A percentile compares a stretch with the other conserved stretches of the same genome.
Conservation (phyloP, 1,140 invertebrate genomes). For the Steinernema khuongi region DNA sequence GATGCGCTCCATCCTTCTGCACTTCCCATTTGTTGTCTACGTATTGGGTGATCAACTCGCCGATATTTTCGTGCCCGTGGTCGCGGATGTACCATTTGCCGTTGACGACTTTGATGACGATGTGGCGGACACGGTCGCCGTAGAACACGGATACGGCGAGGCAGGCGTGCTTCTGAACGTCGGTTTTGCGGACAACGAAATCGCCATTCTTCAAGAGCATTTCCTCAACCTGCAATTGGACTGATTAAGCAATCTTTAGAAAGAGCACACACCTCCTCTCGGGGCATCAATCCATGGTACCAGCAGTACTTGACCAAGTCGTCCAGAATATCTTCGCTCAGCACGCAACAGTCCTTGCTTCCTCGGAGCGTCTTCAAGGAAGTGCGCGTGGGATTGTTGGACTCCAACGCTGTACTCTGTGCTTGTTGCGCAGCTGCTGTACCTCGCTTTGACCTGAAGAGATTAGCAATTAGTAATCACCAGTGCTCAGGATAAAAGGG, state of each 20-base stretch:
- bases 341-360: background rate
- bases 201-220: slow-evolving; percentile 81
- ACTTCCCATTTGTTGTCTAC: slow-evolving; percentile 25
- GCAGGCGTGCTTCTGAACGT: slow-evolving; percentile 82
- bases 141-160: slow-evolving; percentile 34
- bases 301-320: slow-evolving; percentile 62
- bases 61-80: background rate
- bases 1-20: slow-evolving; percentile 29
- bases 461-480: no score
- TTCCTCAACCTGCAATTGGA: slow-evolving; percentile 66
- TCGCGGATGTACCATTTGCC: background rate
- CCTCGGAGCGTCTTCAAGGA: background rate
- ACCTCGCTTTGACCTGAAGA: no score
- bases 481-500: no score
- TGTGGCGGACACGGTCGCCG: slow-evolving; percentile 9
- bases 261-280: slow-evolving; percentile 97
- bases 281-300: slow-evolving; percentile 90
- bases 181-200: slow-evolving; percentile 87
- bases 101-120: slow-evolving; percentile 17
- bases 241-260: no score
- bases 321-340: background rate
- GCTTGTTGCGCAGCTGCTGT: no score
- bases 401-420: no score
- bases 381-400: no score
- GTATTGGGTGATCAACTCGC: background rate